Evolutionary conservation across 1,140 invertebrate species (phyloP).

Genomic region (Cryptotermes secundus): DNA sequence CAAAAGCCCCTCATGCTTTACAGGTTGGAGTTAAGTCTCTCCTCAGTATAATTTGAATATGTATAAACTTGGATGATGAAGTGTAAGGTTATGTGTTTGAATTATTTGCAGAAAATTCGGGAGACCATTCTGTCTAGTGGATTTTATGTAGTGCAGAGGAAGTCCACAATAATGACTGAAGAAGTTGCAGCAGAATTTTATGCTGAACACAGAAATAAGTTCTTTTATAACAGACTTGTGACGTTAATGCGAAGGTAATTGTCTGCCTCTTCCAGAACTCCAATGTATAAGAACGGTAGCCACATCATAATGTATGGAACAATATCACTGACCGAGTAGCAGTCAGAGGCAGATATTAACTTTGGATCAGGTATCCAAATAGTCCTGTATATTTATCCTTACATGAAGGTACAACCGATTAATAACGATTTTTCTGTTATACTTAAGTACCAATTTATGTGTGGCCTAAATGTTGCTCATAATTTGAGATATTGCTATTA

Average conservation of each 20-base stretch:
- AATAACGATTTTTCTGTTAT: too few relatives aligned
- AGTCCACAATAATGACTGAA: slow-evolving; percentile 59
- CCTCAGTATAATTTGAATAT: neutral
- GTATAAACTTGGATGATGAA: neutral
- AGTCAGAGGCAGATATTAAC: too few relatives aligned
- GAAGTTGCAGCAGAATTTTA: slow-evolving; percentile 77
- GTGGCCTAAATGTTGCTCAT: too few relatives aligned
- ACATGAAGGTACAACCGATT: too few relatives aligned
- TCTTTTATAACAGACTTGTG: slow-evolving; percentile 84
- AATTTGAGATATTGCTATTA: too few relatives aligned
- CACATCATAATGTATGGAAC: too few relatives aligned
- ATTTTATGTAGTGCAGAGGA: slow-evolving; percentile 74
- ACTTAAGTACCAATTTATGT: too few relatives aligned
- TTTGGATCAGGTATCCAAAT: too few relatives aligned
- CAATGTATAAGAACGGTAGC: neutral
- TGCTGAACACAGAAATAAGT: slow-evolving; percentile 77
- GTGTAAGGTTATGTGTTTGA: neutral
- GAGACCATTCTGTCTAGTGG: slow-evolving; percentile 66
- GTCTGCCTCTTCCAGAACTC: neutral
- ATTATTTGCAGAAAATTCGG: slow-evolving; percentile 58
- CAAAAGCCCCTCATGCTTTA: slow-evolving; percentile 66
- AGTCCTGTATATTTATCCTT: too few relatives aligned
- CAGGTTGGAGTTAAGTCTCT: slow-evolving; percentile 45
- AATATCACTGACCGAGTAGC: too few relatives aligned
- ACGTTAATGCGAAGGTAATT: slow-evolving; percentile 81